phyloP scores from a whole-genome alignment of 2,888 invertebrate genomes.

The Dasypolia templi region DNA sequence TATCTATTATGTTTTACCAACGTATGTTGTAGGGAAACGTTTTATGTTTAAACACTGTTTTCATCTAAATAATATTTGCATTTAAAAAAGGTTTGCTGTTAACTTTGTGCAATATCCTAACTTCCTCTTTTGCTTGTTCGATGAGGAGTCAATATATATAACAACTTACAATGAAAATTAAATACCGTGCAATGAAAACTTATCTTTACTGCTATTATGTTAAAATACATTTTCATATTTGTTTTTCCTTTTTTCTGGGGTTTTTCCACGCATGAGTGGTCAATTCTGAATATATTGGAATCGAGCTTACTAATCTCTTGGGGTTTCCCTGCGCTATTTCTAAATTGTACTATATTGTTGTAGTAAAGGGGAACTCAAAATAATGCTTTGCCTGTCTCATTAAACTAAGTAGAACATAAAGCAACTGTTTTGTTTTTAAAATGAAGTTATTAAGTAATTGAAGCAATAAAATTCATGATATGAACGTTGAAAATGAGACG shows the following conservation, averaged over 20 bases:
- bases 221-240: slow-evolving; percentile 68
- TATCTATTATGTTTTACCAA: background rate
- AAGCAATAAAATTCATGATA: slow-evolving; percentile 81
- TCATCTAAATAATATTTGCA: background rate
- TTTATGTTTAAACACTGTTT: no score
- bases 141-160: slow-evolving; percentile 63
- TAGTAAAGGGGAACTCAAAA: slow-evolving; percentile 75
- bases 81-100: background rate
- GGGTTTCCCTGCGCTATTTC: slow-evolving; percentile 80
- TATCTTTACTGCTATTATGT: slow-evolving; percentile 56
- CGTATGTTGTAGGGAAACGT: background rate
- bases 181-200: slow-evolving; percentile 46
- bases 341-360: slow-evolving; percentile 79
- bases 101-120: slow-evolving; percentile 8
- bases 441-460: slow-evolving; percentile 83
- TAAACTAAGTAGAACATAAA: slow-evolving; percentile 73
- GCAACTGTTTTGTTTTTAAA: slow-evolving; percentile 71
- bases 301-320: slow-evolving; percentile 80
- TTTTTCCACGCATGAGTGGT: slow-evolving; percentile 79
- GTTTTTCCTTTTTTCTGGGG: slow-evolving; percentile 63
- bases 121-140: slow-evolving; percentile 76
- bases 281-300: slow-evolving; percentile 84
- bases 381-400: slow-evolving; percentile 76
- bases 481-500: slow-evolving; percentile 76
- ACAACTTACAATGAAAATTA: slow-evolving; percentile 30